Percentiles rank a stretch among this genome's conserved stretches.
phyloP scores from a whole-genome alignment of 2,113 vertebrate species.

The Dipodomys merriami region DNA sequence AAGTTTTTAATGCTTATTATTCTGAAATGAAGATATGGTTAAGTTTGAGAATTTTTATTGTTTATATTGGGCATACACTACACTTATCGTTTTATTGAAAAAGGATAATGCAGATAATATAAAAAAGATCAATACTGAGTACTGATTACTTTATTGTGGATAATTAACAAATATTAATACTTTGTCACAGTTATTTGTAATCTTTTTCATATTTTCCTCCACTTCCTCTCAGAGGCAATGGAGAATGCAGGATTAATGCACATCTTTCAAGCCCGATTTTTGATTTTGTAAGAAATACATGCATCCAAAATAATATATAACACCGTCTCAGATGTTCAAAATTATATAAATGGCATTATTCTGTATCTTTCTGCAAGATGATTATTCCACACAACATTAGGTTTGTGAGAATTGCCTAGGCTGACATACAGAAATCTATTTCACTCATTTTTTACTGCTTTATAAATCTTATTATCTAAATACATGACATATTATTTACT shows the following conservation, averaged over 20 bases:
- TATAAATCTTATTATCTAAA: slow-evolving; percentile 55
- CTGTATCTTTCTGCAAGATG: slow-evolving; percentile 40
- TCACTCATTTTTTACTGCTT: slow-evolving; percentile 44
- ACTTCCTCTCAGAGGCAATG: neutral
- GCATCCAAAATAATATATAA: slow-evolving; percentile 26
- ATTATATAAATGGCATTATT: slow-evolving; percentile 29
- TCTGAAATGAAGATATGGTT: slow-evolving; percentile 44
- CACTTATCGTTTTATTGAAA: neutral
- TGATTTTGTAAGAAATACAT: neutral
- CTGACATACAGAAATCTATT: neutral
- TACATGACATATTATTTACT: slow-evolving; percentile 40
- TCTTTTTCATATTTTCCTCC: slow-evolving; percentile 22
- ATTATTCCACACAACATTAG: slow-evolving; percentile 38
- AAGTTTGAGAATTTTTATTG: neutral
- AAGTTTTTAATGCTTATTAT: neutral
- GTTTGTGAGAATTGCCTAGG: neutral
- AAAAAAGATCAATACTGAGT: neutral
- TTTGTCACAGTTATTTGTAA: neutral
- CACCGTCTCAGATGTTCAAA: slow-evolving; percentile 26
- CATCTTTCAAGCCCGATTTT: slow-evolving; percentile 4
- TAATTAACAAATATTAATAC: slow-evolving; percentile 14
- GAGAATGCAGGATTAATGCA: slow-evolving; percentile 23
- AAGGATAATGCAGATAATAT: neutral
- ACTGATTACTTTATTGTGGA: neutral
- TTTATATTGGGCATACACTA: neutral